phyloP scores from a whole-genome alignment of 2,888 invertebrate genomes.

The Pterostichus madidus region DNA sequence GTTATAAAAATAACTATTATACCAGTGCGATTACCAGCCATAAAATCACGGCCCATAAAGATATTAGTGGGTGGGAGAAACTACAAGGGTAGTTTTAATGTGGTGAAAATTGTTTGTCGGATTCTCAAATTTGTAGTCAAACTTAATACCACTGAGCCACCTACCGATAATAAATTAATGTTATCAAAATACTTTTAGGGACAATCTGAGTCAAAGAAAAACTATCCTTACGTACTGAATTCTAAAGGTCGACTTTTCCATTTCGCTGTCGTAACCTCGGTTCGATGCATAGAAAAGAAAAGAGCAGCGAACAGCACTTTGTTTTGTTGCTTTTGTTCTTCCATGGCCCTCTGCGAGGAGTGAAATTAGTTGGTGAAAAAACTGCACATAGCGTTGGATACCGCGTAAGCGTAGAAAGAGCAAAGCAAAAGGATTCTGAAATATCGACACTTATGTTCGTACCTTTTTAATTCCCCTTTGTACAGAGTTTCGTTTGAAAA shows the following conservation, averaged over 20 bases:
- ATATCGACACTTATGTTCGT: constrained; percentile 66
- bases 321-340: constrained; percentile 66
- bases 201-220: background rate
- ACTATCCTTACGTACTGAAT: background rate
- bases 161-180: constrained; percentile 28
- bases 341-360: constrained; percentile 61
- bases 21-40: no score
- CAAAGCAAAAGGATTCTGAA: constrained; percentile 65
- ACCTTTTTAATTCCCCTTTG: constrained; percentile 66
- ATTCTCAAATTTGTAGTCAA: no score
- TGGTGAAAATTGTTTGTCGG: no score
- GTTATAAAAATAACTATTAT: no score
- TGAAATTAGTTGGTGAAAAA: constrained; percentile 65
- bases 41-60: no score
- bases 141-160: no score
- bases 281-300: constrained; percentile 57
- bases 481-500: constrained; percentile 64
- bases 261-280: background rate
- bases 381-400: constrained; percentile 49
- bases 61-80: no score
- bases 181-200: constrained; percentile 13
- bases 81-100: no score
- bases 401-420: constrained; percentile 52
- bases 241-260: constrained; percentile 17
- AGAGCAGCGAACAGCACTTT: constrained; percentile 67